Evolutionary conservation across 2,113 vertebrate genomes (phyloP).

Genomic region (Phaetusa simplex): DNA sequence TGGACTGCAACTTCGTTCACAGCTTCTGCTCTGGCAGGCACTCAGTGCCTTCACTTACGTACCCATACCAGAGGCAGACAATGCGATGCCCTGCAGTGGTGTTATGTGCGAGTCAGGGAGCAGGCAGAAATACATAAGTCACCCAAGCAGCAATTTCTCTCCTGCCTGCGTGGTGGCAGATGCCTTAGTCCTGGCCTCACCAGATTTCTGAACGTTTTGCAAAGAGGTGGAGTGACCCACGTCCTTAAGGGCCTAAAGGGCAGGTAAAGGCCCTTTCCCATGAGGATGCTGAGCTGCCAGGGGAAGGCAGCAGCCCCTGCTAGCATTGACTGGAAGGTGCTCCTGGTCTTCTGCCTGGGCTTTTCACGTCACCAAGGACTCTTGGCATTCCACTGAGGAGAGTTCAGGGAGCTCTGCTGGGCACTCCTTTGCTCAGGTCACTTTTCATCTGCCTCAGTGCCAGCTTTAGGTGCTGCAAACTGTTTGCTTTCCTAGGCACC

Average conservation of each 20-base stretch:
- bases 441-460: not conserved
- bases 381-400: not conserved
- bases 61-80: not conserved
- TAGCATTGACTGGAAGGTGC: not conserved
- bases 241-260: not conserved
- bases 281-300: not conserved
- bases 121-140: not conserved
- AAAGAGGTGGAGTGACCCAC: not conserved
- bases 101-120: not conserved
- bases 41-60: not conserved
- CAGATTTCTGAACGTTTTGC: not conserved
- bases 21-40: not conserved
- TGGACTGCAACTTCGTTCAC: not conserved
- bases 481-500: not conserved
- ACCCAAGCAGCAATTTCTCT: not conserved
- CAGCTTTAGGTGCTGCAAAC: not conserved
- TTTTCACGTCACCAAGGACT: not conserved
- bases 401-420: not conserved
- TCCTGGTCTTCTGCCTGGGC: not conserved
- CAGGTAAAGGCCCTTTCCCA: not conserved
- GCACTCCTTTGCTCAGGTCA: not conserved
- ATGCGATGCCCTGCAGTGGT: accelerated
- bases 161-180: accelerated
- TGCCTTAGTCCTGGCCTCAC: not conserved
- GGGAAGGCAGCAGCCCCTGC: not conserved